phyloP scores from a whole-genome alignment of 2,797 vertebrate species.

The Hypotaenidia okinawae region DNA sequence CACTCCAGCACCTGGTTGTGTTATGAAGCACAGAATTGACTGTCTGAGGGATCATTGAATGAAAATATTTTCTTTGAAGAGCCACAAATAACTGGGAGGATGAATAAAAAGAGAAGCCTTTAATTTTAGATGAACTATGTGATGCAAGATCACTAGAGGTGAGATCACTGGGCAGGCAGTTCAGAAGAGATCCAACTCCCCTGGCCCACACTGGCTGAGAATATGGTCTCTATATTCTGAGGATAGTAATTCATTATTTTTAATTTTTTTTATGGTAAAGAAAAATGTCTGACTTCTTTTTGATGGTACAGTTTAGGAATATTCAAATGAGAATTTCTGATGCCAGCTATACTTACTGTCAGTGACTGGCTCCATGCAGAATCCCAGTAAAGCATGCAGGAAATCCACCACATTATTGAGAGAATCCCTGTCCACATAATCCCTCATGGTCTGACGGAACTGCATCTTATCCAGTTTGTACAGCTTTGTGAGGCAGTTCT shows the following conservation, averaged over 20 bases:
- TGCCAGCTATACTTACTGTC: slow-evolving; percentile 89
- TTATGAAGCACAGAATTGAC: neutral
- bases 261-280: neutral
- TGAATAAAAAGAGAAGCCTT: neutral
- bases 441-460: slow-evolving; percentile 97
- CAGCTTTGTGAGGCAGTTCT: slow-evolving; percentile 94
- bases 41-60: neutral
- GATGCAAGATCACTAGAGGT: neutral
- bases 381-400: slow-evolving; percentile 97
- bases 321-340: neutral
- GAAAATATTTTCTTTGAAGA: neutral
- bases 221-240: neutral
- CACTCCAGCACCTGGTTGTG: neutral
- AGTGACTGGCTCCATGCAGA: slow-evolving; percentile 98
- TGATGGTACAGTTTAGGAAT: neutral
- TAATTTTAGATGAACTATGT: neutral
- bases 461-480: slow-evolving; percentile 98
- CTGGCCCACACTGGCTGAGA: fast-evolving
- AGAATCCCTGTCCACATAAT: slow-evolving; percentile 98
- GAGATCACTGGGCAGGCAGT: neutral
- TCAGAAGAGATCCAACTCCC: neutral
- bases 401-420: slow-evolving; percentile 99
- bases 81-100: neutral
- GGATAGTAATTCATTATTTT: neutral
- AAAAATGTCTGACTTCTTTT: neutral